phyloP scores from a whole-genome alignment of 1,140 invertebrate species.

The Drosophila saltans region DNA sequence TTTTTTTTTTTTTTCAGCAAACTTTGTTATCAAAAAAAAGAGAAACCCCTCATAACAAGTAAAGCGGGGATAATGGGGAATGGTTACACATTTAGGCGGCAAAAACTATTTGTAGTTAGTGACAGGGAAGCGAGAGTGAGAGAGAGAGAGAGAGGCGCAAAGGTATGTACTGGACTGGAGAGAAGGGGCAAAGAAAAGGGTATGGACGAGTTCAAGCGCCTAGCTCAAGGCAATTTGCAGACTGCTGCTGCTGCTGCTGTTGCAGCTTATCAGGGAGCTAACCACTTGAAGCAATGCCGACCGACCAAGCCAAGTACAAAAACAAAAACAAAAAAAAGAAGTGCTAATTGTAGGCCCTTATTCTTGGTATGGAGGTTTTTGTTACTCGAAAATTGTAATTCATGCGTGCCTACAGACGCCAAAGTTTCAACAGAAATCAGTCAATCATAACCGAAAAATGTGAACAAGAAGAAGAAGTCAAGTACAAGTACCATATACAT shows the following conservation, averaged over 20 bases:
- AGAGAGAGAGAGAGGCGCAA: too few species aligned
- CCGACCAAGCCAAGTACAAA: background rate
- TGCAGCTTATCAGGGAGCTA: slow-evolving; percentile 60
- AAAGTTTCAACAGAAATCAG: slow-evolving; percentile 81
- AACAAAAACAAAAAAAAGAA: slow-evolving; percentile 33
- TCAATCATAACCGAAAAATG: slow-evolving; percentile 76
- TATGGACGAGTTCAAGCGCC: slow-evolving; percentile 67
- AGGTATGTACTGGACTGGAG: background rate
- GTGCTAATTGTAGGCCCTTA: slow-evolving; percentile 66
- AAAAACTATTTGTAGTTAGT: slow-evolving; percentile 70
- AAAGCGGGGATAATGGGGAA: background rate
- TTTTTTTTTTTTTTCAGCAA: slow-evolving; percentile 46
- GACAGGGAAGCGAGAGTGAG: background rate
- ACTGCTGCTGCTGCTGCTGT: slow-evolving; percentile 29
- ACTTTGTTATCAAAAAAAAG: slow-evolving; percentile 68
- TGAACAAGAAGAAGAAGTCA: slow-evolving; percentile 27
- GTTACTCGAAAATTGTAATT: slow-evolving; percentile 76
- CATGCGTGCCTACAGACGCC: slow-evolving; percentile 77
- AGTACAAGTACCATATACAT: slow-evolving; percentile 2
- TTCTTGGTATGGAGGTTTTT: slow-evolving; percentile 46
- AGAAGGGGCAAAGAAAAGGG: background rate
- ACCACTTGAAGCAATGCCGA: slow-evolving; percentile 45
- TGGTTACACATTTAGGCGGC: slow-evolving; percentile 73
- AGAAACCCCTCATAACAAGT: background rate
- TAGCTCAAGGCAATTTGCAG: slow-evolving; percentile 64